These are phyloP conservation scores for Pentamera pediparva DNA, from an alignment of 53 echinoderm and acorn worm genomes.

Conservation along the genomic window DNA sequence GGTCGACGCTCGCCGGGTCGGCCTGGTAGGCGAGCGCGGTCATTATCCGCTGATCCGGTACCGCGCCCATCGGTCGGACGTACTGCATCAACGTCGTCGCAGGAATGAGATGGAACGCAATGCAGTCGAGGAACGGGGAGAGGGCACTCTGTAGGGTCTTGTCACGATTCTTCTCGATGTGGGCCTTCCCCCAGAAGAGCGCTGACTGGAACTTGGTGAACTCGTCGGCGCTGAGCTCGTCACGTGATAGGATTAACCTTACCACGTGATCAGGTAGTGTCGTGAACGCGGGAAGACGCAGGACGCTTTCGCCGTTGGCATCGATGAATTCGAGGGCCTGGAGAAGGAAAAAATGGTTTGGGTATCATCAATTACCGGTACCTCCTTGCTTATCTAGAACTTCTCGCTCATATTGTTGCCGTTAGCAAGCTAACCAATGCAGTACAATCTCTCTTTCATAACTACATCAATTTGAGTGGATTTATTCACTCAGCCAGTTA, in stretches of 20 bases:
- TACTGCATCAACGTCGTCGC: slow-evolving; percentile 78
- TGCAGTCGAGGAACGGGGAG: slow-evolving; percentile 79
- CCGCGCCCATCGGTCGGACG: slow-evolving; percentile 61
- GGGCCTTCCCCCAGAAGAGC: slow-evolving; percentile 67
- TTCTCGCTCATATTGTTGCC: no score
- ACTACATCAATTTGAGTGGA: no score
- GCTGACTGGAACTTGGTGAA: slow-evolving; percentile 86
- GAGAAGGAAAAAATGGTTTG: not conserved
- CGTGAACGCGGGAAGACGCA: slow-evolving; percentile 73
- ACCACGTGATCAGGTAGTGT: slow-evolving; percentile 94
- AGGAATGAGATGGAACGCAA: slow-evolving; percentile 86
- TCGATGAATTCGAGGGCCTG: slow-evolving; percentile 92
- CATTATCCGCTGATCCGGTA: slow-evolving; percentile 94
- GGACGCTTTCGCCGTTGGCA: slow-evolving; percentile 75
- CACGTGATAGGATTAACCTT: slow-evolving; percentile 79
- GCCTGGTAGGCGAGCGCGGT: slow-evolving; percentile 95
- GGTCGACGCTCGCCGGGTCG: slow-evolving; percentile 80
- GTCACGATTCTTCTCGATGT: slow-evolving; percentile 68
- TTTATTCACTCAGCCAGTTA: no score
- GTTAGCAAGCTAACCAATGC: no score
- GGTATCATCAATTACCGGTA: no score
- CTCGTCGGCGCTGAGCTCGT: slow-evolving; percentile 92
- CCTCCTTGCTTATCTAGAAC: no score
- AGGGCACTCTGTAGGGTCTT: slow-evolving; percentile 60
- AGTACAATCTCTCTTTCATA: no score